Conservation (phyloP, 2,888 invertebrate genomes). For the Eilema depressum region DNA sequence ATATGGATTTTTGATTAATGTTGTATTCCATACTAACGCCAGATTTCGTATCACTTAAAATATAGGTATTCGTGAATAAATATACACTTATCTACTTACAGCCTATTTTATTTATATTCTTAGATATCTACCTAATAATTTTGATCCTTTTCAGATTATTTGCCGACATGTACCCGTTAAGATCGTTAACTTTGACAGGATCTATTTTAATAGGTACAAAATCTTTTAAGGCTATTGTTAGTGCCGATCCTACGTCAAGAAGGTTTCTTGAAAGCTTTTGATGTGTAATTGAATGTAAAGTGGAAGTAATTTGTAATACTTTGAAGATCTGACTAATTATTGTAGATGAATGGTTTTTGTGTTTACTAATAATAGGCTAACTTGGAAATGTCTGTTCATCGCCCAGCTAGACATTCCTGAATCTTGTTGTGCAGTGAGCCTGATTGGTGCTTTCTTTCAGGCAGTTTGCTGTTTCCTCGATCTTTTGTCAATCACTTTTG, state of each 20-base stretch:
- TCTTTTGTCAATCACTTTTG: too few relatives aligned
- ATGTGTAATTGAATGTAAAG: slow-evolving; percentile 11
- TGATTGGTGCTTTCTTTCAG: too few relatives aligned
- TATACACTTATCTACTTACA: too few relatives aligned
- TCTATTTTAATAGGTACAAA: slow-evolving; percentile 10
- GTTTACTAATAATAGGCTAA: neutral
- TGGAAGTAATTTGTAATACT: neutral
- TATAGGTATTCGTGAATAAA: too few relatives aligned
- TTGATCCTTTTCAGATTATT: neutral
- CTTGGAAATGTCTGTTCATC: neutral
- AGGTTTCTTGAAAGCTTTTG: neutral
- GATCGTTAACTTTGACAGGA: slow-evolving; percentile 14
- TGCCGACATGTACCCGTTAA: too few relatives aligned
- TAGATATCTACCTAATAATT: too few relatives aligned
- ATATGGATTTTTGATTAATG: too few relatives aligned
- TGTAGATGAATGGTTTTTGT: neutral
- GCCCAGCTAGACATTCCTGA: neutral
- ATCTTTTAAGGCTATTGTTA: slow-evolving; percentile 8
- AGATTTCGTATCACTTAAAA: too few relatives aligned
- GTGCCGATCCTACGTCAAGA: neutral
- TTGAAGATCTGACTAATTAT: neutral
- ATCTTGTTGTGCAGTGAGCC: too few relatives aligned
- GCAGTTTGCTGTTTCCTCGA: too few relatives aligned
- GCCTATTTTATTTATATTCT: too few relatives aligned
- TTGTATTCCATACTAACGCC: too few relatives aligned